These are phyloP conservation scores for Onychomys torridus DNA, from an alignment of 2,797 vertebrate genomes.

Conservation along the genomic window DNA sequence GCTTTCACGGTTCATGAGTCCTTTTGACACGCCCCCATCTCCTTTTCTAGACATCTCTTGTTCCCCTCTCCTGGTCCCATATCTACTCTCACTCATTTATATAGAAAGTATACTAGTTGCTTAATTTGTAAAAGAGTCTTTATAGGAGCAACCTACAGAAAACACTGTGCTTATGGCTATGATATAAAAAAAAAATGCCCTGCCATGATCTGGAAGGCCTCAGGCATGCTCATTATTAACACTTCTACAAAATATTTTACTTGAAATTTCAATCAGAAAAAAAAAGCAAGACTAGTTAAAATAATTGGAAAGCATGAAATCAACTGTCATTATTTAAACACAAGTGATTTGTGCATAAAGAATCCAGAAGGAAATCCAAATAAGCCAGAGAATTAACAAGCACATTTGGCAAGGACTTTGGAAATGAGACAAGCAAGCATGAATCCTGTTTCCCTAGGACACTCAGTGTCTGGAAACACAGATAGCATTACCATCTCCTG, in stretches of 20 bases:
- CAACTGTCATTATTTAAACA: constrained; percentile 8
- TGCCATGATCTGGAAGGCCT: not conserved
- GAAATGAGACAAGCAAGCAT: not conserved
- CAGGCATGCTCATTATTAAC: not conserved
- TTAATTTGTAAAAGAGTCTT: not conserved
- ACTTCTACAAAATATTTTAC: not conserved
- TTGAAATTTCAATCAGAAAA: not conserved
- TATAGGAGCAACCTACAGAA: not conserved
- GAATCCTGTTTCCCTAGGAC: not conserved
- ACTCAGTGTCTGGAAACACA: not conserved
- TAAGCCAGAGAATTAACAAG: not conserved
- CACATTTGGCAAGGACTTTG: not conserved
- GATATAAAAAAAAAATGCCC: not conserved
- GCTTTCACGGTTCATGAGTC: not conserved
- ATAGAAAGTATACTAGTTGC: not conserved
- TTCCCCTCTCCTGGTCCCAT: not conserved
- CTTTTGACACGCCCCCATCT: not conserved
- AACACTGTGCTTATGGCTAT: not conserved
- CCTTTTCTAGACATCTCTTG: too few relatives aligned
- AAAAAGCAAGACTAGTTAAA: not conserved
- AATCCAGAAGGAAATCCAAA: not conserved
- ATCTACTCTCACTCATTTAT: not conserved
- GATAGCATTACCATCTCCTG: not conserved
- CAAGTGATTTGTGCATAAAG: not conserved
- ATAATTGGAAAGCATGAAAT: constrained; percentile 16